These are phyloP conservation scores for Euclidia mi DNA, from an alignment of 2,888 invertebrate species.

Conservation along the genomic window DNA sequence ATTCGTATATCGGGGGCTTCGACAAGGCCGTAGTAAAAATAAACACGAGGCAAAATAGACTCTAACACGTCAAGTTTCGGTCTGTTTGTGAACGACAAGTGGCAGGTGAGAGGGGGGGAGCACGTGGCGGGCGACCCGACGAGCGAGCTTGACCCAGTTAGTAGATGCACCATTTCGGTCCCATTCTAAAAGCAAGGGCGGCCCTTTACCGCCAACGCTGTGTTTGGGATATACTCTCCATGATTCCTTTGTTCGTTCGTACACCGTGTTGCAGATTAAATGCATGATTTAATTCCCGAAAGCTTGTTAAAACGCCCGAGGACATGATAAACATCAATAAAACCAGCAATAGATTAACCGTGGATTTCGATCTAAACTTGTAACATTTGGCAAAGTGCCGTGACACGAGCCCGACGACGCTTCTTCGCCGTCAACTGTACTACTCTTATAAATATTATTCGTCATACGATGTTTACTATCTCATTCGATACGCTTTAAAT, in stretches of 20 bases:
- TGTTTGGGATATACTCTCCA: slow-evolving; percentile 50
- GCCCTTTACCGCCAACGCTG: slow-evolving; percentile 70
- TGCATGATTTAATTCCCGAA: slow-evolving; percentile 1
- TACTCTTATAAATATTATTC: slow-evolving; percentile 36
- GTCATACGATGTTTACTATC: slow-evolving; percentile 21
- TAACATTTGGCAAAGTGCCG: slow-evolving; percentile 63
- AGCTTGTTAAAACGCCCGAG: slow-evolving; percentile 14
- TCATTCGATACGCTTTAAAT: slow-evolving; percentile 14
- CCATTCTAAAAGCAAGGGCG: slow-evolving; percentile 79
- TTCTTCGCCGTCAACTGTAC: slow-evolving; percentile 29
- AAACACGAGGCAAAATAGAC: slow-evolving; percentile 61
- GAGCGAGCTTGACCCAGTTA: slow-evolving; percentile 87
- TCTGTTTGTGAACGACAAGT: slow-evolving; percentile 51
- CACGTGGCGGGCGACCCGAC: slow-evolving; percentile 81
- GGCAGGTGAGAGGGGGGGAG: slow-evolving; percentile 59
- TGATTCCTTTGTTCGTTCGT: slow-evolving; percentile 57
- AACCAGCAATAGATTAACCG: slow-evolving; percentile 36
- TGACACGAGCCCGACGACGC: slow-evolving; percentile 38
- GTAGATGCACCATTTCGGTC: slow-evolving; percentile 86
- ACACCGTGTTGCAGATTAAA: slow-evolving; percentile 8
- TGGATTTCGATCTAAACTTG: slow-evolving; percentile 57
- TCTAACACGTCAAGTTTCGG: slow-evolving; percentile 55
- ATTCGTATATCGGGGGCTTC: slow-evolving; percentile 63
- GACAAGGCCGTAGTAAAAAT: slow-evolving; percentile 70
- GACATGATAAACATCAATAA: slow-evolving; percentile 32